phyloP scores from a whole-genome alignment of 2,797 vertebrate species.

The Acanthurus leucopareius region DNA sequence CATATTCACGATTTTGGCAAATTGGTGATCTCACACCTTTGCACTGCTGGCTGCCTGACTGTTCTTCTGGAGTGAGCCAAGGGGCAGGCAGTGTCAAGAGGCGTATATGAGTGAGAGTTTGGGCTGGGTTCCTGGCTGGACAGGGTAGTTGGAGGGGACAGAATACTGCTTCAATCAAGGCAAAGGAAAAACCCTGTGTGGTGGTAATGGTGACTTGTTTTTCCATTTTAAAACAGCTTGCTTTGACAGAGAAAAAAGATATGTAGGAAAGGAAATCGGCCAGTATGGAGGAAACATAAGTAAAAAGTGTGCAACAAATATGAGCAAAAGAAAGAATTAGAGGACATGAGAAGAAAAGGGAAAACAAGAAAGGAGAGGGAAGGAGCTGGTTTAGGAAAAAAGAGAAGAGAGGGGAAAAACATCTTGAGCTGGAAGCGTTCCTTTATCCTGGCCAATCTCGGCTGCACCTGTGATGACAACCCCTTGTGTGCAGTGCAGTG shows the following conservation, averaged over 20 bases:
- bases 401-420: slow-evolving; percentile 76
- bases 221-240: slow-evolving; percentile 23
- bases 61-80: slow-evolving; percentile 68
- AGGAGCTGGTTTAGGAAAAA: slow-evolving; percentile 54
- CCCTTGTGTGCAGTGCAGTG: slow-evolving; percentile 81
- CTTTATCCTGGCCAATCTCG: slow-evolving; percentile 82
- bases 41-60: slow-evolving; percentile 53
- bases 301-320: slow-evolving; percentile 49
- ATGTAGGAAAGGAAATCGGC: slow-evolving; percentile 1
- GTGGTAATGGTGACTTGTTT: slow-evolving; percentile 36
- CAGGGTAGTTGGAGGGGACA: slow-evolving; percentile 30
- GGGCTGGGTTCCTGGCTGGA: slow-evolving; percentile 30
- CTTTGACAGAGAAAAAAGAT: slow-evolving; percentile 21
- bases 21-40: slow-evolving; percentile 75
- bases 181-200: slow-evolving; percentile 37
- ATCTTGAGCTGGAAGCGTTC: slow-evolving; percentile 82
- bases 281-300: slow-evolving; percentile 12
- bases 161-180: slow-evolving; percentile 53
- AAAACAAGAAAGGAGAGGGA: slow-evolving; percentile 60
- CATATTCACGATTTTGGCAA: slow-evolving; percentile 70
- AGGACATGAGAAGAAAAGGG: slow-evolving; percentile 55
- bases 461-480: slow-evolving; percentile 88
- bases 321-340: slow-evolving; percentile 36
- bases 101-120: slow-evolving; percentile 39
- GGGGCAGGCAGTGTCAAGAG: slow-evolving; percentile 48